Base-by-base conservation (phyloP, 2,888 invertebrate genomes). In the Odontocolon sp. region DNA sequence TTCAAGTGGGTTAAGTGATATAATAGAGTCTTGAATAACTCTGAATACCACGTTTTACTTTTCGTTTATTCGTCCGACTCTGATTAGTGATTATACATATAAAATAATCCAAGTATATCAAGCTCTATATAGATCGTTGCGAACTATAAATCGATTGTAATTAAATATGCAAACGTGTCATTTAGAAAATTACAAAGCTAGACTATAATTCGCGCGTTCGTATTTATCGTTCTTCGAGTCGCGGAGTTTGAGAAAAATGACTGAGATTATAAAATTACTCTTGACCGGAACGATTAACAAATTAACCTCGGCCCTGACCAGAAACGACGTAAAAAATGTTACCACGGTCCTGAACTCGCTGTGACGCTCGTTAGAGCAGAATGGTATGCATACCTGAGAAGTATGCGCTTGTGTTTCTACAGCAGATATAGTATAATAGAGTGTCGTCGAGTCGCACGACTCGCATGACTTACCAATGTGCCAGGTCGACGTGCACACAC, bases 401-500 rank as follows among this genome's bases (percentile, higher is more conserved):
- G 38, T 75, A 64, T 50, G 67, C 73, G 36, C 45, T 73, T 61
- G 59, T 36, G 59, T 66, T 52, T 14, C 21, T 11, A 11, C 8
- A 28, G 21, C 50, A 47, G 21, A 40, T 33, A 14, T 23, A 14
- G 6, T 28, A 40, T 45, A 54, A 63, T 52, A 26, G 42, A 47
- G 33, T 14, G 42, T 72, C 66, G 50, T 26, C n/a, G 52, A 66
- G 80, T 69, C 72, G 61, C 45, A 50, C 59, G 72, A 72, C 57
- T 70, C 75, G 70, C 79, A 73, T 72, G 80, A 77, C 82, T 78
- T 74, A 74, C 82, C 63, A 78, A 83, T 81, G 79, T 80, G 77
- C 21, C 72, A 18, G 21, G 57, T 23, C 66, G 28, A 40, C 56
- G 54, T 59, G 52, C 50, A 52, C 42, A 50, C 66, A 66, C 57